Evolutionary conservation across 64 coral and sea anemone species (phyloP), one percentile per base, ranked within the genome.

Genomic region (Anthopleura sola): DNA sequence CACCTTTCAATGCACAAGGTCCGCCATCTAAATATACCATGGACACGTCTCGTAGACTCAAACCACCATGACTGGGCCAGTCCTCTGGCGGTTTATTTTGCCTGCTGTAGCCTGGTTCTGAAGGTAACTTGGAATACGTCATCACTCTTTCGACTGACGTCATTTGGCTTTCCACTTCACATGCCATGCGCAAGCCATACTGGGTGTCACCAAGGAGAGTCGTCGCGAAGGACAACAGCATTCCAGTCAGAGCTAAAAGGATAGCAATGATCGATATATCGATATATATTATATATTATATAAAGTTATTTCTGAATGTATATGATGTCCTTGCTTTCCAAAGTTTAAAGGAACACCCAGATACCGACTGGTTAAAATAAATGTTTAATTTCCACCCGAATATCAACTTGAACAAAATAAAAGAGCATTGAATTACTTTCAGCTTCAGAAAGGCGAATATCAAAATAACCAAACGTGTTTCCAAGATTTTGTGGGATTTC

Each of bases 101-200:
- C 6, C 32, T 64, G 0, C 19, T 20, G 34, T 86, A 86, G 36
- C 84, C 84, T 69, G 84, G 34, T 86, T 86, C 84, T 7, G 84
- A 32, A 3, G 84, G 60, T 14, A 86, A 50, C 16, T 40, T 19
- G 13, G 57, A 68, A 57, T 86, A 86, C 47, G 55, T 74, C 57
- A 86, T 46, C 11, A 86, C 51, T 39, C 84, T 55, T 69, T 86
- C 84, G 20, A 86, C 84, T 75, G 84, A 66, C 60, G 84, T 86
- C 84, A 86, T 86, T 38, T 36, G 19, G 29, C 17, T 68, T 54
- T 86, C 84, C 4, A 86, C 23, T 24, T 83, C 80, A 55, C 33
- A 39, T 31, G 47, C 36, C 51, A 51, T 83, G 9, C n/a, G 37
- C 14, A 83, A 11, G 4, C 80, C 80, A 55, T 48, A 83, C 17